Evolutionary conservation across 1,140 invertebrate genomes (phyloP), one percentile per base, ranked within the genome.

Genomic region (Drosophila bipectinata): DNA sequence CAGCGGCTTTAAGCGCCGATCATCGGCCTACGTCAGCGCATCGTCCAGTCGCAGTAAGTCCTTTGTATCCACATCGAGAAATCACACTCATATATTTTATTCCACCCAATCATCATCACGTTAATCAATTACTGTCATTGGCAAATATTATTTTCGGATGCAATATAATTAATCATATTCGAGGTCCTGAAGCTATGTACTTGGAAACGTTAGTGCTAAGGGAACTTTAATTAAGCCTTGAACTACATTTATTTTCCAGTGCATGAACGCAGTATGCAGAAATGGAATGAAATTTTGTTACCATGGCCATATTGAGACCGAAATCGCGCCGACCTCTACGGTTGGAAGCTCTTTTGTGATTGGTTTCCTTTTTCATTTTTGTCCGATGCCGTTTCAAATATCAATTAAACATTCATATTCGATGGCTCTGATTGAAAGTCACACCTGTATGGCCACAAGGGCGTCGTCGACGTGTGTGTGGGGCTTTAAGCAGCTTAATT

Each of bases 11-110:
- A 95, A 95, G 78, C 93, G 96, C 57, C 93, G 96, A 52, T 96
- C 95, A 54, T 96, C 95, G 34, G 95, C 96, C 41, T 96, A 96
- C 73, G 95, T 95, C 37, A 94, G 94, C 63, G 93, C 93, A 60
- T 93, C 93, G 55, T 91, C 90, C 76, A 93, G 92, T 83, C 93
- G 93, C 85, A 94, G 93, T 85, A 91, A 90, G 90, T 91, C 79
- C 4, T 21, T 30, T 24, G 15, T 26, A 32, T 44, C 41, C 14
- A 15, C 14, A 18, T 3, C n/a, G 39, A 41, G 6, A 37, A 37
- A 37, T 37, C 12, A 28, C 26, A 28, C 34, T 3, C 9, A 44
- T 44, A 14, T 44, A 44, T 44, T 44, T 37, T 12, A 37, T 37
- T 37, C 10, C 34, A 4, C 34, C 4, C 34, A 37, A 12, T 37